Percentiles rank a stretch among this genome's conserved stretches.
Evolutionary conservation across 2,888 invertebrate species (phyloP).

Genomic region (Ennomos erosarius): DNA sequence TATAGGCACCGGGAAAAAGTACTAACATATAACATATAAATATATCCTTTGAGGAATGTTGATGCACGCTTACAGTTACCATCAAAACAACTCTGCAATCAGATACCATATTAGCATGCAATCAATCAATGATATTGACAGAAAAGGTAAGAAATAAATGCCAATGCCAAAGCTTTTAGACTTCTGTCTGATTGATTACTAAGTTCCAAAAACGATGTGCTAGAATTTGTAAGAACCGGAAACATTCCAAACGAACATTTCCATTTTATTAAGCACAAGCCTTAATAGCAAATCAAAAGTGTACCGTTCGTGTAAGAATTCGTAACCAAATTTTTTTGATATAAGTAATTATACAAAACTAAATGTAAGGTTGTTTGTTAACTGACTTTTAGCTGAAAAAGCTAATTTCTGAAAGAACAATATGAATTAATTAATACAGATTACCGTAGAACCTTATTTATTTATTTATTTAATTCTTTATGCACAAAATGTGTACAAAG

Average conservation of each 20-base stretch:
- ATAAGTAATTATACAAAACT: no score
- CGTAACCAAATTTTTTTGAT: no score
- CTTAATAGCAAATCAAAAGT: no score
- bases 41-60: constrained; percentile 55
- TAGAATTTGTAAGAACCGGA: no score
- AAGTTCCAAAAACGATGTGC: no score
- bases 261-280: no score
- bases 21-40: constrained; percentile 44
- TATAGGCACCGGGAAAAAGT: constrained; percentile 39
- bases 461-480: no score
- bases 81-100: constrained; percentile 13
- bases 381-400: not conserved
- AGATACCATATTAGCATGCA: not conserved
- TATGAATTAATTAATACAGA: not conserved
- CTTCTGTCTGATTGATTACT: no score
- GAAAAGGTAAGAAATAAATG: not conserved
- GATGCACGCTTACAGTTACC: constrained; percentile 12
- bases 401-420: not conserved
- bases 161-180: no score
- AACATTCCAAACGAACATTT: no score
- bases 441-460: not conserved
- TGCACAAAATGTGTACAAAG: no score
- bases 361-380: no score
- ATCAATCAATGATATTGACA: constrained; percentile 17
- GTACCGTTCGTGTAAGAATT: not conserved